Evolutionary conservation across 2,797 vertebrate species (phyloP).

Genomic region (Silurus aristotelis): DNA sequence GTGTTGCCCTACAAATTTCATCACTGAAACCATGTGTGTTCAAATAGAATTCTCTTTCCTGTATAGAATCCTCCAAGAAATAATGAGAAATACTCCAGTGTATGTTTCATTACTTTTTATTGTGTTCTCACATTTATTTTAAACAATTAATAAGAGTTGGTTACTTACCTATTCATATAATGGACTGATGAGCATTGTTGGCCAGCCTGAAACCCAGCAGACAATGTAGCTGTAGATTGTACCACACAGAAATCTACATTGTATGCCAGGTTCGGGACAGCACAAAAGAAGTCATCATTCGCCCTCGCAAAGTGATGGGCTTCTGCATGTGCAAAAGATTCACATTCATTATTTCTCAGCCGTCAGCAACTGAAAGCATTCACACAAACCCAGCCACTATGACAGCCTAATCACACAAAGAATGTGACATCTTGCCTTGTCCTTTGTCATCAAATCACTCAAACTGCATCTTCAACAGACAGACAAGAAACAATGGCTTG

Average conservation of each 20-base stretch:
- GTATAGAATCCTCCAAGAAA: slow-evolving; percentile 47
- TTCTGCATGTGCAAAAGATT: slow-evolving; percentile 42
- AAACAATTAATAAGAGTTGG: slow-evolving; percentile 21
- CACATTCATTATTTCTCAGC: slow-evolving; percentile 54
- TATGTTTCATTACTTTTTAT: slow-evolving; percentile 64
- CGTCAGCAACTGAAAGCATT: slow-evolving; percentile 53
- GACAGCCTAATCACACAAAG: slow-evolving; percentile 57
- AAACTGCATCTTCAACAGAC: slow-evolving; percentile 55
- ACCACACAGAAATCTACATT: slow-evolving; percentile 99
- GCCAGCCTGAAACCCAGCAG: slow-evolving; percentile 99
- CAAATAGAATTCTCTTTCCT: slow-evolving; percentile 19
- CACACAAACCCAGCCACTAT: slow-evolving; percentile 50
- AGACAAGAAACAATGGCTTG: slow-evolving; percentile 47
- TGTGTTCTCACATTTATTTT: slow-evolving; percentile 52
- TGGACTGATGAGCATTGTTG: slow-evolving; percentile 59
- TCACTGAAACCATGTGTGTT: slow-evolving; percentile 45
- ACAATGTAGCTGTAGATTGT: slow-evolving; percentile 99
- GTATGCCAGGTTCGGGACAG: slow-evolving; percentile 99
- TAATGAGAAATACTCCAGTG: slow-evolving; percentile 54
- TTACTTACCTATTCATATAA: slow-evolving; percentile 48
- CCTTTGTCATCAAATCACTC: slow-evolving; percentile 59
- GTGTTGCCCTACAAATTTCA: slow-evolving; percentile 50
- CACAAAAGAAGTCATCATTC: slow-evolving; percentile 68
- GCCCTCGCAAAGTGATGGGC: slow-evolving; percentile 28
- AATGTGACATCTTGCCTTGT: slow-evolving; percentile 55